Evolutionary conservation across 2,113 vertebrate genomes (phyloP).

Genomic region (Daubentonia madagascariensis): DNA sequence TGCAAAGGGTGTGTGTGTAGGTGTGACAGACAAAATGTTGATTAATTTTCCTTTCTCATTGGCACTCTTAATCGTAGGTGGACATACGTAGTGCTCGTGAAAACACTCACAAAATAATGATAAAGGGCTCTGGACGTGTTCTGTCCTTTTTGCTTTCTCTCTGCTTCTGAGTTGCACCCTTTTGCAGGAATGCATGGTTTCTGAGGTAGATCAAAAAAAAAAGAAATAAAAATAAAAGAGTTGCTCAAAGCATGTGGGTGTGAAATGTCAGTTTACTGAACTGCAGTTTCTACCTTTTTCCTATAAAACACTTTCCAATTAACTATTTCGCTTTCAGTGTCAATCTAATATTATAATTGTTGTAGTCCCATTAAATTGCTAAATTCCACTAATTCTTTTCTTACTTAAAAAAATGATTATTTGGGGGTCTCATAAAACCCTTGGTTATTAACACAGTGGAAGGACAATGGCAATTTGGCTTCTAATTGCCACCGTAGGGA

Average conservation of each 20-base stretch:
- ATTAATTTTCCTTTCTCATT: neutral
- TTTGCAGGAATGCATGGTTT: neutral
- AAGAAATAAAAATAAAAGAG: neutral
- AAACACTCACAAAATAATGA: neutral
- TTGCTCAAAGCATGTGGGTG: neutral
- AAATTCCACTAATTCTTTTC: neutral
- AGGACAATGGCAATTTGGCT: neutral
- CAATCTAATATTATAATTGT: neutral
- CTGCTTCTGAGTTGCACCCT: neutral
- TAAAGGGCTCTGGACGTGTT: fast-evolving
- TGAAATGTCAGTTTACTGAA: neutral
- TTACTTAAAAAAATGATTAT: neutral
- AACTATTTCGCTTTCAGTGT: neutral
- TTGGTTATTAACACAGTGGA: neutral
- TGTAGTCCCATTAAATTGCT: neutral
- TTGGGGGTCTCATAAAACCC: neutral
- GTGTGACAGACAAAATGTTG: neutral
- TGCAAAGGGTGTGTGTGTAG: neutral
- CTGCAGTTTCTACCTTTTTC: neutral
- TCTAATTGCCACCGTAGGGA: neutral
- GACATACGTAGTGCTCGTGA: neutral
- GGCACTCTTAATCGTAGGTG: fast-evolving
- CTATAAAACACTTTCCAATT: neutral
- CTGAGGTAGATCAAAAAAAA: neutral
- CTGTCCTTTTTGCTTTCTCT: neutral